Percentiles rank a stretch among this genome's conserved stretches.
Conservation (phyloP, 2,797 vertebrate species). For the Schizopygopsis malacanthus region DNA sequence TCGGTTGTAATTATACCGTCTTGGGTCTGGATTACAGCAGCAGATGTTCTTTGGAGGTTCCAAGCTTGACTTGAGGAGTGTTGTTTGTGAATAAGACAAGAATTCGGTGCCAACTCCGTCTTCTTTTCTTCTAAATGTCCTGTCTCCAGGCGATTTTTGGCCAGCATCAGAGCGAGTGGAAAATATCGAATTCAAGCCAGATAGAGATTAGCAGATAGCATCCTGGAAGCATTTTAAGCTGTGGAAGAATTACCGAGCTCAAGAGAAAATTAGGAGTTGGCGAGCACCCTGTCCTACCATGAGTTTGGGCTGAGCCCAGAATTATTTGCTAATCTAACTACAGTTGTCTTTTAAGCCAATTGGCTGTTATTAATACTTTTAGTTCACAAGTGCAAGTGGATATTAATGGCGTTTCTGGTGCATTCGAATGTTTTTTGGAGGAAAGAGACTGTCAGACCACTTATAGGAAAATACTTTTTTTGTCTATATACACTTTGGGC, state of each 20-base stretch:
- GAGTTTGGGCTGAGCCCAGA: conserved; percentile 46
- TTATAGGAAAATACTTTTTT: neutral
- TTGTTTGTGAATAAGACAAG: conserved; percentile 10
- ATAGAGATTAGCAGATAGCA: conserved; percentile 51
- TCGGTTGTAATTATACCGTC: conserved; percentile 20
- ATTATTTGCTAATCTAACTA: conserved; percentile 33
- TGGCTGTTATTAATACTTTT: conserved; percentile 30
- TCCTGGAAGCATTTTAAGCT: conserved; percentile 38
- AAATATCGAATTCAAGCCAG: conserved; percentile 35
- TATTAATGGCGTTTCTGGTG: conserved; percentile 7
- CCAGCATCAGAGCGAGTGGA: conserved; percentile 1
- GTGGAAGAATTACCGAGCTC: conserved; percentile 41
- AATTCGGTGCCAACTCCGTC: conserved; percentile 2
- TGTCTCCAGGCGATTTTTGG: conserved; percentile 38
- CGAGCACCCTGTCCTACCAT: conserved; percentile 18
- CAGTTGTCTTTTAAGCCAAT: conserved; percentile 48
- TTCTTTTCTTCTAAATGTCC: conserved; percentile 44
- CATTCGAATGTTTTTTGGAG: neutral
- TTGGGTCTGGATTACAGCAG: conserved; percentile 27
- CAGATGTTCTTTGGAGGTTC: conserved; percentile 25
- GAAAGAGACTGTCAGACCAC: neutral
- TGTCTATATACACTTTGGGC: no score
- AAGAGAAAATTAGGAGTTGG: conserved; percentile 40
- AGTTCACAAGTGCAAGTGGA: conserved; percentile 28
- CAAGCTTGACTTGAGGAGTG: conserved; percentile 1